These are phyloP conservation scores for Caerostris darwini DNA, from an alignment of 1,140 invertebrate genomes.

Conservation along the genomic window DNA sequence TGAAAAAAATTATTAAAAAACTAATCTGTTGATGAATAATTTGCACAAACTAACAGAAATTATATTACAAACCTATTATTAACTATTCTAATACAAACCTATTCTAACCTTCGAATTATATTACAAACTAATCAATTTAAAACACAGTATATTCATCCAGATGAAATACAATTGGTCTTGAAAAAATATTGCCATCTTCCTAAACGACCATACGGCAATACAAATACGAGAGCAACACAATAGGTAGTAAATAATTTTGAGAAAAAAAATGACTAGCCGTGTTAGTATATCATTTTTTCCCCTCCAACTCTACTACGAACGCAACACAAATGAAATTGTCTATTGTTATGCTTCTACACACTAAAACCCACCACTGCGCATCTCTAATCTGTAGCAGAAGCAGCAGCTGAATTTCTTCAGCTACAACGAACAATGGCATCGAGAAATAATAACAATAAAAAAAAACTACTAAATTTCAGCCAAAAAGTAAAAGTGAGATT, in stretches of 20 bases:
- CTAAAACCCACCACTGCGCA: neutral
- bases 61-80: no score
- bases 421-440: neutral
- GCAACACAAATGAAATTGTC: neutral
- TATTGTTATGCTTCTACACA: neutral
- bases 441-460: neutral
- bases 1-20: no score
- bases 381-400: neutral
- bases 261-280: neutral
- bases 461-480: neutral
- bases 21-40: no score
- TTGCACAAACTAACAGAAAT: no score
- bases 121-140: no score
- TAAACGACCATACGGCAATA: neutral
- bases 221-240: neutral
- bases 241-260: neutral
- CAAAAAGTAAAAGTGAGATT: no score
- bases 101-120: no score
- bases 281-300: neutral
- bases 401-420: neutral
- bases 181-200: neutral
- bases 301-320: neutral
- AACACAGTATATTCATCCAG: no score
- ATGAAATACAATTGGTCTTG: no score
- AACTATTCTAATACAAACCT: no score